Percentiles rank a stretch among this genome's conserved stretches.
These are phyloP conservation scores for Drosophila buzzatii DNA, from an alignment of 2,888 invertebrate genomes.

Conservation along the genomic window DNA sequence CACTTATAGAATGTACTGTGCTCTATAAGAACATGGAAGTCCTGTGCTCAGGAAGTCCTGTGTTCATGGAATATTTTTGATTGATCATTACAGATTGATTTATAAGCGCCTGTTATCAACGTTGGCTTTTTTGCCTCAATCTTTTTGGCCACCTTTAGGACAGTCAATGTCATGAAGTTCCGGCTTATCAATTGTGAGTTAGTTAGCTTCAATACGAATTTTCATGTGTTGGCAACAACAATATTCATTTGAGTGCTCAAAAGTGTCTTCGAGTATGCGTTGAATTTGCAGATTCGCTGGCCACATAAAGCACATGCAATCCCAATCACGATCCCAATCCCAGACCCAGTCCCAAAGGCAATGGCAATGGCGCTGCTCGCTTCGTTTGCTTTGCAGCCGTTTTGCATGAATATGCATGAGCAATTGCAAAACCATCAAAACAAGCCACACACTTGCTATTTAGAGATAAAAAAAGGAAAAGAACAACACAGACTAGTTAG, in stretches of 20 bases:
- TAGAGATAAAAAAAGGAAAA: neutral
- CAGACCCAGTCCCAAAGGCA: slow-evolving; percentile 14
- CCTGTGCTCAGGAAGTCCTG: too few species aligned
- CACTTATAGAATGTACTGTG: too few species aligned
- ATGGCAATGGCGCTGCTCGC: slow-evolving; percentile 47
- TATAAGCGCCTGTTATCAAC: too few species aligned
- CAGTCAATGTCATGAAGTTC: neutral
- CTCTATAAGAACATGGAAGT: too few species aligned
- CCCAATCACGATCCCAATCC: slow-evolving; percentile 5
- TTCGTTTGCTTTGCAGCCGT: slow-evolving; percentile 66
- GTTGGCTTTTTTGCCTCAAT: neutral
- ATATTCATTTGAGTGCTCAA: slow-evolving; percentile 11
- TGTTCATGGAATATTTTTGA: too few species aligned
- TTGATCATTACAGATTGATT: too few species aligned
- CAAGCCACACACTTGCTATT: slow-evolving; percentile 47
- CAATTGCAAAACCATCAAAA: slow-evolving; percentile 77
- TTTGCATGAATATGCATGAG: slow-evolving; percentile 76
- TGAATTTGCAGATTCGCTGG: slow-evolving; percentile 37
- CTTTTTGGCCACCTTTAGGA: neutral
- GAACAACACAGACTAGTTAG: neutral
- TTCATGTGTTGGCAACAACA: slow-evolving; percentile 20
- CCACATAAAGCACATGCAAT: slow-evolving; percentile 22
- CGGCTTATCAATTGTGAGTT: slow-evolving; percentile 55
- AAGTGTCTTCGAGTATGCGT: slow-evolving; percentile 32
- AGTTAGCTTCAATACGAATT: slow-evolving; percentile 37